phyloP scores from a whole-genome alignment of 2,888 invertebrate species.

The Beris morrisii region DNA sequence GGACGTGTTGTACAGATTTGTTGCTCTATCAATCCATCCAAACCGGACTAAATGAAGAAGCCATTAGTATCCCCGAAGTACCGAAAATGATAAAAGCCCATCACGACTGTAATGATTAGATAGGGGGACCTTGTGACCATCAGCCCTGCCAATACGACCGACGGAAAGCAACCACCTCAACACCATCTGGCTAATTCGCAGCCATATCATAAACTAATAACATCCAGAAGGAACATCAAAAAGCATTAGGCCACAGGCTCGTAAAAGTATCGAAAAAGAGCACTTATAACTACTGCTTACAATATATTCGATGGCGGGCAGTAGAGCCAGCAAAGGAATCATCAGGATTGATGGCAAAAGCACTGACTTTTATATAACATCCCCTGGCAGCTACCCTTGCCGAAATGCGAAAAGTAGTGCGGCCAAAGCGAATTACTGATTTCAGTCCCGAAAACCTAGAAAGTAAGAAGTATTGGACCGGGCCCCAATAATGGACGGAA shows the following conservation, averaged over 20 bases:
- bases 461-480: conserved; percentile 22
- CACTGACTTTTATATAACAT: conserved; percentile 21
- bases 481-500: conserved; percentile 24
- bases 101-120: conserved; percentile 13
- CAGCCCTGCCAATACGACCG: background rate
- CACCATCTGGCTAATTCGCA: conserved; percentile 34
- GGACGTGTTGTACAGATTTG: too few relatives aligned
- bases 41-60: background rate
- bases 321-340: background rate
- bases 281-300: conserved; percentile 29
- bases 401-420: background rate
- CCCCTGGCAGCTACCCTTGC: background rate
- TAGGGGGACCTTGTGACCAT: background rate
- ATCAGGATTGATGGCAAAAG: conserved; percentile 22
- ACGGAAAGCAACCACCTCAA: background rate
- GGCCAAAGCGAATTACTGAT: background rate
- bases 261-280: conserved; percentile 34
- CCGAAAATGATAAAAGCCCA: conserved; percentile 27
- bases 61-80: conserved; percentile 11
- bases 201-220: conserved; percentile 35
- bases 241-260: conserved; percentile 24
- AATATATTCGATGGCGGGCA: conserved; percentile 8
- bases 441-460: background rate
- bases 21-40: too few relatives aligned
- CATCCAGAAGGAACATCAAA: conserved; percentile 7